Base-by-base conservation (phyloP, 2,888 invertebrate genomes). In the Netelia melanura region DNA sequence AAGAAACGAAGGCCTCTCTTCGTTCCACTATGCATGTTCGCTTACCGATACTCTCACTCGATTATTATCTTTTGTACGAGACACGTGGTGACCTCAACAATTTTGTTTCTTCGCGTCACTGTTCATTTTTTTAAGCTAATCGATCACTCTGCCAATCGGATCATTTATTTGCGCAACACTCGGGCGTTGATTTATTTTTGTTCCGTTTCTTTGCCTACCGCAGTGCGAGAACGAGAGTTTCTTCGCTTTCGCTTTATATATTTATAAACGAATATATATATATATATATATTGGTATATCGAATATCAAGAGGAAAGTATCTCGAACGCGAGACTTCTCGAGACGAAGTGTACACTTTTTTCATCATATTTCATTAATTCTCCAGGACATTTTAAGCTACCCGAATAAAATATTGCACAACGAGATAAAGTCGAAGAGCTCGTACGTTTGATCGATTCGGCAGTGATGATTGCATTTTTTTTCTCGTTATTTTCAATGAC, bases 121-220 rank as follows among this genome's bases (percentile, higher is more conserved):
- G 61, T 78, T 70, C 14, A 71, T 52, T 61, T 62, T 61, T 65
- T 8, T 2, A 52, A 68, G 21, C 48, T 61, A 58, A 77, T 77
- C 77, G 58, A 77, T 77, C 77, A 68, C 68, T 77, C 77, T 58
- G 17, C 10, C 48, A 77, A 77, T 77, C 67, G 44, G 23, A 17
- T 68, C 43, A 25, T 67, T 71, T 71, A n/a, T 30, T 71, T 77
- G 44, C 44, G 58, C 44, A 77, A 77, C 77, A 17, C 17, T 11
- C 38, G n/a, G 30, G 25, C 11, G 21, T 56, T 65, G n/a, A 48
- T 67, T 77, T 68, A 23, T 61, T 56, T 76, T 43, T 58, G 38
- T 58, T 21, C 54, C 43, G 25, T 76, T 65, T 25, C 77, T 58
- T 67, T n/a, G 17, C 25, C 58, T 67, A 10, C 30, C 70, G 9